Percentiles rank a stretch among this genome's conserved stretches.
These are phyloP conservation scores for Maniola hyperantus DNA, from an alignment of 2,888 invertebrate genomes.

Conservation along the genomic window DNA sequence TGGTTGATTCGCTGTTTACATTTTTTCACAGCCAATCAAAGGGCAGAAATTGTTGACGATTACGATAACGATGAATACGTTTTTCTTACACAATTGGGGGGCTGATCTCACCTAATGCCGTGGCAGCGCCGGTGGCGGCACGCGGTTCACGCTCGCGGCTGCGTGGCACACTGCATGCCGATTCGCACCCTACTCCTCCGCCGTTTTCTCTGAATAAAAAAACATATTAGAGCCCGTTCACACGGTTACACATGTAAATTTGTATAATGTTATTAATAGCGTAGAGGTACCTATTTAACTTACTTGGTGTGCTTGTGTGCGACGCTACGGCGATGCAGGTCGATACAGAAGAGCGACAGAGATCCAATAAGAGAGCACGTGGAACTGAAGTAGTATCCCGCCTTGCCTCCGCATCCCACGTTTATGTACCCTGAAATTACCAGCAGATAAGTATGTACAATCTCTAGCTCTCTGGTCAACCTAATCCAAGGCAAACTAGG, in stretches of 20 bases:
- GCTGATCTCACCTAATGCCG: conserved; percentile 77
- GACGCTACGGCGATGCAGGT: conserved; percentile 88
- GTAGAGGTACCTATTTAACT: too few species aligned
- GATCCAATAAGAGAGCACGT: conserved; percentile 90
- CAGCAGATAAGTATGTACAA: neutral
- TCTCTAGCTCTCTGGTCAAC: too few species aligned
- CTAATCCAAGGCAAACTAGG: too few species aligned
- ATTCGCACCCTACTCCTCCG: conserved; percentile 65
- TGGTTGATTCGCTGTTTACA: too few species aligned
- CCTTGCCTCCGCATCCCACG: conserved; percentile 88
- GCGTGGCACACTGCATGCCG: conserved; percentile 61
- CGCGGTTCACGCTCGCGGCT: conserved; percentile 72
- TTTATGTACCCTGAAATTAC: conserved; percentile 87
- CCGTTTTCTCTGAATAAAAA: conserved; percentile 71
- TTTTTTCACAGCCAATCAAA: too few species aligned
- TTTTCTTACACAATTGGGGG: too few species aligned
- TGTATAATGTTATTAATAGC: too few species aligned
- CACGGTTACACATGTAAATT: too few species aligned
- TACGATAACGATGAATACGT: too few species aligned
- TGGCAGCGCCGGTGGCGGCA: conserved; percentile 79
- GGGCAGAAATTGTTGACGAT: too few species aligned
- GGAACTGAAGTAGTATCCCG: conserved; percentile 93
- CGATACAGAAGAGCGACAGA: conserved; percentile 90
- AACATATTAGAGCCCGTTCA: neutral
- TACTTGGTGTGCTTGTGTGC: conserved; percentile 87